Percentiles rank a stretch among this genome's conserved stretches.
These are phyloP conservation scores for Megastigmus dorsalis DNA, from an alignment of 2,888 invertebrate genomes.

Conservation along the genomic window DNA sequence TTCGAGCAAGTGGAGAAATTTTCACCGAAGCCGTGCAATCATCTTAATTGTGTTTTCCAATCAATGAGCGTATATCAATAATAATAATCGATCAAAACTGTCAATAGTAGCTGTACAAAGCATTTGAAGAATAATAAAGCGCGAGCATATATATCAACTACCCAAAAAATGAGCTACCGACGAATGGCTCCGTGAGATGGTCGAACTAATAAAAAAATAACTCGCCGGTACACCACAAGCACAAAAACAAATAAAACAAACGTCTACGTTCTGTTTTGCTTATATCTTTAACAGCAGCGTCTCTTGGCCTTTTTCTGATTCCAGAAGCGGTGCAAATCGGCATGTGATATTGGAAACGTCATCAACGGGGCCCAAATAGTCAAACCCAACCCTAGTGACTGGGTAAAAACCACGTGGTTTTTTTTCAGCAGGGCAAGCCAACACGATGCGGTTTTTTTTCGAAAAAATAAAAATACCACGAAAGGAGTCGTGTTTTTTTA, in stretches of 20 bases:
- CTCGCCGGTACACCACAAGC: background rate
- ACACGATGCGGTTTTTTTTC: no score
- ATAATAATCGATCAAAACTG: background rate
- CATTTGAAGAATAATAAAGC: background rate
- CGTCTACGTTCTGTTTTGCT: background rate
- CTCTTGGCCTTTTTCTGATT: conserved; percentile 46
- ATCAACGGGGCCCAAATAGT: no score
- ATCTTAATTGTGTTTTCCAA: no score
- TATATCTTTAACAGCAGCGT: conserved; percentile 12
- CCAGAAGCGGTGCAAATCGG: conserved; percentile 45
- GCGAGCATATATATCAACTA: background rate
- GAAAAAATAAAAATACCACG: no score
- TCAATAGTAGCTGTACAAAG: background rate
- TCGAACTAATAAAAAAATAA: background rate
- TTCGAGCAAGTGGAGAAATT: no score
- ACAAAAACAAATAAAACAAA: background rate
- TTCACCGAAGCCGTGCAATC: no score
- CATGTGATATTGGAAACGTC: conserved; percentile 40
- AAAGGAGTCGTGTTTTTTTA: no score
- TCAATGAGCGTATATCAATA: no score
- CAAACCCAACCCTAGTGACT: no score
- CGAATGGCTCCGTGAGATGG: conserved; percentile 46
- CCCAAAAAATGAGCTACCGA: conserved; percentile 11
- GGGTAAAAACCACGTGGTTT: no score
- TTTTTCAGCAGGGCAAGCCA: no score